Conservation (phyloP, 2,888 invertebrate species). For the Idaea dimidiata region DNA sequence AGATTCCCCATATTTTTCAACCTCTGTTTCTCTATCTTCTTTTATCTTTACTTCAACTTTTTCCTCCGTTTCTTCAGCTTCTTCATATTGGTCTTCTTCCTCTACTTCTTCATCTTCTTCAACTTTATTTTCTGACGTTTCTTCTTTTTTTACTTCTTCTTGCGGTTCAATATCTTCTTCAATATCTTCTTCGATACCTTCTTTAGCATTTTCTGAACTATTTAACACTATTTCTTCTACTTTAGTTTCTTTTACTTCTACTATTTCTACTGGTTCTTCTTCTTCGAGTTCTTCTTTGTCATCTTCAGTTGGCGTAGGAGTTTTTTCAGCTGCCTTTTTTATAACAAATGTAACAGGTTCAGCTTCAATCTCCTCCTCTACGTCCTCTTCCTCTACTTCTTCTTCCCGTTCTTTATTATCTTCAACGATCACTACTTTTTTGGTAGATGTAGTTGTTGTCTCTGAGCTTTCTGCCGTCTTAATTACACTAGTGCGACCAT, state of each 20-base stretch:
- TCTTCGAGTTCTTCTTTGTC: conserved; percentile 16
- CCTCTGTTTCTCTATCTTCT: conserved; percentile 30
- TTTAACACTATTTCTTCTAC: conserved; percentile 8
- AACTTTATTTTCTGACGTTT: conserved; percentile 9
- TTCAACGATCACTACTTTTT: conserved; percentile 59
- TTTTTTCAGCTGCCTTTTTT: conserved; percentile 31
- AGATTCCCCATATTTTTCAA: conserved; percentile 32
- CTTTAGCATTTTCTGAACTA: conserved; percentile 10
- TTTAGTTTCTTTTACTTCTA: conserved; percentile 5
- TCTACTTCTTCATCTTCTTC: conserved; percentile 13
- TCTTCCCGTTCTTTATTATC: conserved; percentile 44
- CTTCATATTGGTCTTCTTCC: conserved; percentile 14
- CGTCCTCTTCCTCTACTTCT: conserved; percentile 42
- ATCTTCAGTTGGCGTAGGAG: conserved; percentile 22
- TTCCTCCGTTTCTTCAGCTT: conserved; percentile 26
- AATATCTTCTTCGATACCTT: conserved; percentile 15
- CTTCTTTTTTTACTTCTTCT: conserved; percentile 11
- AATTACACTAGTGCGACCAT: conserved; percentile 42
- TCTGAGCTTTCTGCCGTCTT: conserved; percentile 62
- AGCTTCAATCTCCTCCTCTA: conserved; percentile 36
- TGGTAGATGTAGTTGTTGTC: conserved; percentile 52
- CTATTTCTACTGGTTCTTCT: conserved; percentile 20
- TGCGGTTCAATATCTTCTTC: conserved; percentile 14
- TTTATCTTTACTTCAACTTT: conserved; percentile 37
- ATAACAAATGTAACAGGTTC: conserved; percentile 38